A percentile compares a stretch with the other conserved stretches of the same genome.
Conservation (phyloP, 2,797 vertebrate species). For the Thalassophryne amazonica region DNA sequence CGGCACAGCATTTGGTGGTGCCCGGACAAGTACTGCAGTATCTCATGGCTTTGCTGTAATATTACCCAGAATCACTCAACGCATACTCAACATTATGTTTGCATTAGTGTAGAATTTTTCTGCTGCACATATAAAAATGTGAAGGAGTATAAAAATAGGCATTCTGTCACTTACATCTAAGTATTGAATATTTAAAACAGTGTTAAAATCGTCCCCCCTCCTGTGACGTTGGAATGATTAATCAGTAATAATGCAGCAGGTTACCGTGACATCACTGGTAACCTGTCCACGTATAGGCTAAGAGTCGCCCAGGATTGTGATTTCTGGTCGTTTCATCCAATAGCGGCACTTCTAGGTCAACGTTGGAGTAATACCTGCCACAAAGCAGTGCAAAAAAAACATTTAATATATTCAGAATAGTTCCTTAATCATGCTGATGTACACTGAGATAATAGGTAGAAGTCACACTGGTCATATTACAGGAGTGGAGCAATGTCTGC, state of each 20-base stretch:
- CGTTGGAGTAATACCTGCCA: conserved; percentile 2
- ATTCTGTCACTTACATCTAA: not conserved
- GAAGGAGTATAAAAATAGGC: not conserved
- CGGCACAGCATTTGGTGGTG: not conserved
- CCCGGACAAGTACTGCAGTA: not conserved
- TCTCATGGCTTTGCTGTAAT: not conserved
- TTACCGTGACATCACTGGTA: conserved; percentile 47
- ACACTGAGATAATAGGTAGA: not conserved
- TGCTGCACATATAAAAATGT: not conserved
- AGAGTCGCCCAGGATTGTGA: conserved; percentile 28
- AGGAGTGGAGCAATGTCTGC: conserved; percentile 22
- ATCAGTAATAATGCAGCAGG: conserved; percentile 34
- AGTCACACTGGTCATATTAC: too few relatives aligned
- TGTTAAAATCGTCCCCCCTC: conserved; percentile 8
- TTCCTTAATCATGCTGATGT: not conserved
- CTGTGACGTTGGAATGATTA: conserved; percentile 13
- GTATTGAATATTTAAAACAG: conserved; percentile 29
- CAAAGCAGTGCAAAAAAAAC: conserved; percentile 1
- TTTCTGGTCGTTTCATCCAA: conserved; percentile 18
- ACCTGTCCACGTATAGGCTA: conserved; percentile 40
- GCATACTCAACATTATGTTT: not conserved
- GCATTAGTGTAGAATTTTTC: not conserved
- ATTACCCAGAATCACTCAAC: not conserved
- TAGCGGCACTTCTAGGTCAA: conserved; percentile 29
- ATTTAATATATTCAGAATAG: conserved; percentile 1